Percentiles rank a stretch among this genome's conserved stretches.
These are phyloP conservation scores for Deroplatys truncata DNA, from an alignment of 2,888 invertebrate species.

Conservation along the genomic window DNA sequence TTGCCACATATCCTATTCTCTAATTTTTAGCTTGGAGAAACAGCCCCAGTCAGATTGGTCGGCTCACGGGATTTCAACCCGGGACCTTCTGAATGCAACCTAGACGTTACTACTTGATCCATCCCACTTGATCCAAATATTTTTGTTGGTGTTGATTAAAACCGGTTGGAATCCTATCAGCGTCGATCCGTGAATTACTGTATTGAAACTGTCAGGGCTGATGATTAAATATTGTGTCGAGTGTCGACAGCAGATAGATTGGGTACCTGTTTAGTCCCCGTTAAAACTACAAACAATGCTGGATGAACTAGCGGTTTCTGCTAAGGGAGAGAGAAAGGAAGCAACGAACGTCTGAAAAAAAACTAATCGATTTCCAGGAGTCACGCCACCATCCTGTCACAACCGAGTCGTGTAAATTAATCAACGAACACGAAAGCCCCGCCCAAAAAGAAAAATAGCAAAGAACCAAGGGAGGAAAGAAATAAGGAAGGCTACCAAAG, in stretches of 20 bases:
- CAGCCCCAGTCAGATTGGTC: no score
- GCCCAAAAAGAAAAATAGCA: not conserved
- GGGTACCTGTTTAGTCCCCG: not conserved
- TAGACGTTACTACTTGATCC: no score
- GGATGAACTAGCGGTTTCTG: not conserved
- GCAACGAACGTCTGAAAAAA: not conserved
- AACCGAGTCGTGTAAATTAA: not conserved
- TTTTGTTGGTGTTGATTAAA: no score
- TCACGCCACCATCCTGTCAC: not conserved
- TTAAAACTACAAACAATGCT: not conserved
- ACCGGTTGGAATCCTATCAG: no score
- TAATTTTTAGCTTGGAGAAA: no score
- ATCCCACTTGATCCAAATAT: no score
- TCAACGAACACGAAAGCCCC: not conserved
- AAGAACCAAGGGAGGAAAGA: not conserved
- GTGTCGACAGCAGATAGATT: not conserved
- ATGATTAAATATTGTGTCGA: not conserved
- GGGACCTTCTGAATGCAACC: no score
- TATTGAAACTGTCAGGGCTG: not conserved
- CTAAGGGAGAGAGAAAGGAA: not conserved
- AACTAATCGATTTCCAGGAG: not conserved
- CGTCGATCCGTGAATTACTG: not conserved
- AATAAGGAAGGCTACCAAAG: not conserved
- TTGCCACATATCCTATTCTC: no score
- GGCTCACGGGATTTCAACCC: no score